Evolutionary conservation across 2,113 vertebrate species (phyloP).

Genomic region (Murina feae): DNA sequence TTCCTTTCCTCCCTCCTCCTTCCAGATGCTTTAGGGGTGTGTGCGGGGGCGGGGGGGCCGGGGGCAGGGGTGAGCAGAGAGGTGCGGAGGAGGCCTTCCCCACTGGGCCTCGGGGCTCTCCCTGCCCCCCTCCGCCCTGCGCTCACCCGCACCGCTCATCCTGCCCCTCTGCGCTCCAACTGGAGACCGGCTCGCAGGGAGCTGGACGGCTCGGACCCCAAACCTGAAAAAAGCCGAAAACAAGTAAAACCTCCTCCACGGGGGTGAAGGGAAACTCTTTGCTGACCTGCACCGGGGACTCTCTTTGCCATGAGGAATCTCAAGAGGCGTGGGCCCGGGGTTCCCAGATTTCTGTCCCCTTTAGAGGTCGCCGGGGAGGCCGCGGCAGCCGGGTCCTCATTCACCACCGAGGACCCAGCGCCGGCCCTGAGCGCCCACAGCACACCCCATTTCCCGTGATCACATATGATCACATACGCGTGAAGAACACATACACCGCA

Average conservation of each 20-base stretch:
- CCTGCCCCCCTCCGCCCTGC: background rate
- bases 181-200: background rate
- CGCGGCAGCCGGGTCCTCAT: too few species aligned
- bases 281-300: background rate
- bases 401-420: too few species aligned
- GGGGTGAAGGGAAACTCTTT: background rate
- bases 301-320: background rate
- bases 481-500: background rate
- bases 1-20: background rate
- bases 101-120: background rate
- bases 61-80: background rate
- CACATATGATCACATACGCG: background rate
- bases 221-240: background rate
- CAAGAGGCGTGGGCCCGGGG: rapidly evolving
- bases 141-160: background rate
- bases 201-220: rapidly evolving
- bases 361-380: background rate
- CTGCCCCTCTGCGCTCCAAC: background rate
- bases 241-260: background rate
- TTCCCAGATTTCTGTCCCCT: background rate
- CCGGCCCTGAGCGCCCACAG: too few species aligned
- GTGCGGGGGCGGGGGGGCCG: background rate
- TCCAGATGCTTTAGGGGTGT: too few species aligned
- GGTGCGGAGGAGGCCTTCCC: background rate
- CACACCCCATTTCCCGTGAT: background rate